Evolutionary conservation across 2,888 invertebrate species (phyloP).

Genomic region (Bhutanitis thaidina): DNA sequence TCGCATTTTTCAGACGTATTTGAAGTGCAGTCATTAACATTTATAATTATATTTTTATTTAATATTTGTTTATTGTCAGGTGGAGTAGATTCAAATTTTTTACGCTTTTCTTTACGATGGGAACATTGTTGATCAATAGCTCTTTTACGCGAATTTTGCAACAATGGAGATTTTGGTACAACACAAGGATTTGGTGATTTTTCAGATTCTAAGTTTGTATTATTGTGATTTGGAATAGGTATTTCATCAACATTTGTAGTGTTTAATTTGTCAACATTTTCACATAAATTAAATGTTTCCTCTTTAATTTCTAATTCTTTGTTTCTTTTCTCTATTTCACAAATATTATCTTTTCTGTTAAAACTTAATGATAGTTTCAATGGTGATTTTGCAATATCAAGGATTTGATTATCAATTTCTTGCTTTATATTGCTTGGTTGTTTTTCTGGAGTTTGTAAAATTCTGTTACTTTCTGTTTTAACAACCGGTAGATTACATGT

Average conservation of each 20-base stretch:
- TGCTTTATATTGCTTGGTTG: slow-evolving; percentile 27
- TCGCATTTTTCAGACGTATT: slow-evolving; percentile 45
- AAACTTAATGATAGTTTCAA: slow-evolving; percentile 28
- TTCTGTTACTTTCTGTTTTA: slow-evolving; percentile 11
- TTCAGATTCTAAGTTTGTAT: slow-evolving; percentile 29
- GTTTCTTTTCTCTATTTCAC: slow-evolving; percentile 16
- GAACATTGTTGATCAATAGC: slow-evolving; percentile 62
- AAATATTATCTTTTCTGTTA: slow-evolving; percentile 19
- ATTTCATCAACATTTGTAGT: slow-evolving; percentile 29
- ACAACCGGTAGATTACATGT: slow-evolving; percentile 25
- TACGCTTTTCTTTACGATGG: slow-evolving; percentile 72
- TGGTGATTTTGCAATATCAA: slow-evolving; percentile 36
- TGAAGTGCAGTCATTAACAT: slow-evolving; percentile 37
- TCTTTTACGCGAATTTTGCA: slow-evolving; percentile 55
- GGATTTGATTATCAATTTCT: slow-evolving; percentile 39
- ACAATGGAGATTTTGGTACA: slow-evolving; percentile 33
- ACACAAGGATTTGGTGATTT: slow-evolving; percentile 31
- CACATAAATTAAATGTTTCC: slow-evolving; percentile 17
- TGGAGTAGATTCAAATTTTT: slow-evolving; percentile 50
- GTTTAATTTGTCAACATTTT: slow-evolving; percentile 24
- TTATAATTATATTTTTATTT: slow-evolving; percentile 39
- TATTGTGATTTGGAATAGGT: slow-evolving; percentile 29
- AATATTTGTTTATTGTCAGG: slow-evolving; percentile 36
- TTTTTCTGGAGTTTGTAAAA: slow-evolving; percentile 14
- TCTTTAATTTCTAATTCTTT: slow-evolving; percentile 18